A percentile compares a stretch with the other conserved stretches of the same genome.
These are phyloP conservation scores for Melanostoma mellinum DNA, from an alignment of 2,888 invertebrate genomes.

Conservation along the genomic window DNA sequence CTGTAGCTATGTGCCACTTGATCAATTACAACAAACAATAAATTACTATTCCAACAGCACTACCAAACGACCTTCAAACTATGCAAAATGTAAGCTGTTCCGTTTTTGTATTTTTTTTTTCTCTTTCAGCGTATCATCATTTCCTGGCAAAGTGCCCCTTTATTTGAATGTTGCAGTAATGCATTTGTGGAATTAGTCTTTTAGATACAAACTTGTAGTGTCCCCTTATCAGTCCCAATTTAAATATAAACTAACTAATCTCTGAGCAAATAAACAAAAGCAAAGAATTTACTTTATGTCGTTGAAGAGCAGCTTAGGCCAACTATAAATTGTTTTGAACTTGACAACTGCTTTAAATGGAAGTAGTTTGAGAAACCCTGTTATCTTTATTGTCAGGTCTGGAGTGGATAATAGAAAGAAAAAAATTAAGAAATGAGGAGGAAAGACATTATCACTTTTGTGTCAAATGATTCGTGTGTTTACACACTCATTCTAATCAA, in stretches of 20 bases:
- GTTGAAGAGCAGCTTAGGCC: slow-evolving; percentile 20
- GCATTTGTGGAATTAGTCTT: slow-evolving; percentile 11
- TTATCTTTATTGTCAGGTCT: too few relatives aligned
- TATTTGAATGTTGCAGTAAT: slow-evolving; percentile 12
- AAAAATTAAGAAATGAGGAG: too few relatives aligned
- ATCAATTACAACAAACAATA: slow-evolving; percentile 36
- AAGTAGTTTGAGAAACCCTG: background rate
- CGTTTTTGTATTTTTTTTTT: background rate
- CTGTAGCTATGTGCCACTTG: slow-evolving; percentile 10
- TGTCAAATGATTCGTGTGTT: slow-evolving; percentile 25
- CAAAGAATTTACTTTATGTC: background rate
- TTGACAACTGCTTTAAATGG: slow-evolving; percentile 37
- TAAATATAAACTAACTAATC: slow-evolving; percentile 33
- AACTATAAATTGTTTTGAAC: slow-evolving; percentile 59
- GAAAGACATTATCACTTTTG: slow-evolving; percentile 6
- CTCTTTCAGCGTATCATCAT: slow-evolving; percentile 21
- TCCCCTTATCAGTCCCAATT: slow-evolving; percentile 11
- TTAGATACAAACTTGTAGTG: slow-evolving; percentile 5
- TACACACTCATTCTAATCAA: slow-evolving; percentile 38
- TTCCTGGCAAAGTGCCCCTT: slow-evolving; percentile 33
- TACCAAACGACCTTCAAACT: slow-evolving; percentile 33
- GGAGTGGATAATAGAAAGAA: too few relatives aligned
- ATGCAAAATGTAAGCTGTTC: slow-evolving; percentile 2
- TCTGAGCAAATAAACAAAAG: slow-evolving; percentile 20
- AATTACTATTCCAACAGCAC: slow-evolving; percentile 24